Evolutionary conservation across 2,888 invertebrate species (phyloP), one percentile per base, ranked within the genome.

Genomic region (Drosophila mimica): DNA sequence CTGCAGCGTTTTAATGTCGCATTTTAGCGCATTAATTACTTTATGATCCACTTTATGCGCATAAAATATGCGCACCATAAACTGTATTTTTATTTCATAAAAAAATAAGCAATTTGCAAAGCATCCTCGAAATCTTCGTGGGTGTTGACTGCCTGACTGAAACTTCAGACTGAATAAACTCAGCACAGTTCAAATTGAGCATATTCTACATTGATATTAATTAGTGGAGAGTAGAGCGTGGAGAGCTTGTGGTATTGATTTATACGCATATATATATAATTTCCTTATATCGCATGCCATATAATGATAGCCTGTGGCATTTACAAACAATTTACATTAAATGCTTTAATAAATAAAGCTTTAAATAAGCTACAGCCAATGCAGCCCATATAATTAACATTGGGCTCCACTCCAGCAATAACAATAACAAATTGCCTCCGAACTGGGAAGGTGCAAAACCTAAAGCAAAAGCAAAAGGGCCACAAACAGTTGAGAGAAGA

Each of bases 1-100:
- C 83, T 76, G 57, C 61, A 81, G 91, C 86, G 74, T 77, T 90
- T 82, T 90, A 81, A 88, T 91, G 91, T 91, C 91, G 90, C 91
- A 91, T 91, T 92, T 92, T 88, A 83, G 90, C 82, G 90, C 86
- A 91, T 92, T 91, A 91, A 91, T 92, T 92, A 92, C 91, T 91
- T 86, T 88, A 90, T 89, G 89, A 87, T 85, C 87, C 87, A 87
- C 82, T 86, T 86, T 86, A 86, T 88, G 82, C 20, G 74, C 87
- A 86, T 87, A 78, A 87, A 87, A 87, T 79, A 87, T 89, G 79
- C 76, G 81, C 70, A 82, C 52, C 75, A 64, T 64, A 70, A 60
- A 70, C 61, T 40, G 52, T 17, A 30, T 43, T 17, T 28, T 9
- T 36, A 38, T 28, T 38, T 20, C 28, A 34, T 25, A 57, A 20